Percentiles rank a stretch among this genome's conserved stretches.
Evolutionary conservation across 1,140 invertebrate species (phyloP).

Genomic region (Aleiodes sp.): DNA sequence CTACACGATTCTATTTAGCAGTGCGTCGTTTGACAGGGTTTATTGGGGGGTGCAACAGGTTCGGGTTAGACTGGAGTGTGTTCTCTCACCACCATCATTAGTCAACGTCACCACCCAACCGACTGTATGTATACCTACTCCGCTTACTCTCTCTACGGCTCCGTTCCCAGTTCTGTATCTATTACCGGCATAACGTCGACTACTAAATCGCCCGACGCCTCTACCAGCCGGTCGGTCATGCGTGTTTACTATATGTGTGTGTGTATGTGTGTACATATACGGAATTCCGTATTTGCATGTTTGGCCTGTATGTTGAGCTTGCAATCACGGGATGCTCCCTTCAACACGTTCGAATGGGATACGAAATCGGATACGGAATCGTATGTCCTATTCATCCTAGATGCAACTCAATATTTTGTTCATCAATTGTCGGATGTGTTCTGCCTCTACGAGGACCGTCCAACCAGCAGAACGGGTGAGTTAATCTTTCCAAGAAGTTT

Average conservation of each 20-base stretch:
- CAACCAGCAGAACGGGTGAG: too few relatives aligned
- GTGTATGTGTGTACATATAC: not conserved
- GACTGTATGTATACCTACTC: conserved; percentile 39
- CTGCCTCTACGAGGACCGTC: too few relatives aligned
- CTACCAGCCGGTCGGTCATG: conserved; percentile 38
- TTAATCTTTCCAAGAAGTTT: too few relatives aligned
- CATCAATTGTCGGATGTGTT: too few relatives aligned
- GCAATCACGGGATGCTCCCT: conserved; percentile 39
- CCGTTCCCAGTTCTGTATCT: conserved; percentile 42
- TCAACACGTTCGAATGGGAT: not conserved
- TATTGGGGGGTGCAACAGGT: conserved; percentile 65
- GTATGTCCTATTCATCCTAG: too few relatives aligned
- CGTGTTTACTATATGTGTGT: too few relatives aligned
- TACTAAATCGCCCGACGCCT: conserved; percentile 47
- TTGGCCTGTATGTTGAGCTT: conserved; percentile 24
- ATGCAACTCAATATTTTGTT: too few relatives aligned
- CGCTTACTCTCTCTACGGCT: conserved; percentile 30
- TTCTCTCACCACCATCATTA: conserved; percentile 68
- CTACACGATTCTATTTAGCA: conserved; percentile 64
- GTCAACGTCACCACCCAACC: conserved; percentile 64
- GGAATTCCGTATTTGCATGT: not conserved
- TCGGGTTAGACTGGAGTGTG: conserved; percentile 64
- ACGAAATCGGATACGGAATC: too few relatives aligned
- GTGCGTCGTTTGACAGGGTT: conserved; percentile 64
- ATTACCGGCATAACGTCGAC: conserved; percentile 49